Conservation (phyloP, 1,140 invertebrate species). For the Thereuonema tuberculata region DNA sequence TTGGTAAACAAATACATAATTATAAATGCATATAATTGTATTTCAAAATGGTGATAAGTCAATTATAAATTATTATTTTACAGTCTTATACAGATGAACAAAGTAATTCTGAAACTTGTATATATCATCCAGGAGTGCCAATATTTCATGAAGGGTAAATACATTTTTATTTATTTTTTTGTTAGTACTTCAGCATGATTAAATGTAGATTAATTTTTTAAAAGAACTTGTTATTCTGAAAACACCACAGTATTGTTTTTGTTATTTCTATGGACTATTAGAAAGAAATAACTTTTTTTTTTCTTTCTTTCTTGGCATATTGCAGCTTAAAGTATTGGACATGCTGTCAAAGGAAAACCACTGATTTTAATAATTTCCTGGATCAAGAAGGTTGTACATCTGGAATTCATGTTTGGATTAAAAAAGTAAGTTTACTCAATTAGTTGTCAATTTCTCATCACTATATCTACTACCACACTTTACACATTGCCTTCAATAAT, state of each 20-base stretch:
- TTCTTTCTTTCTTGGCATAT: too few relatives aligned
- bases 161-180: background rate
- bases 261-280: too few relatives aligned
- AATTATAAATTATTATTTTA: slow-evolving; percentile 16
- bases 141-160: slow-evolving; percentile 83
- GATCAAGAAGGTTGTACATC: slow-evolving; percentile 67
- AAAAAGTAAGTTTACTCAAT: slow-evolving; percentile 36
- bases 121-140: slow-evolving; percentile 74
- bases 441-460: background rate
- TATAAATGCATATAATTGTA: too few relatives aligned
- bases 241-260: too few relatives aligned
- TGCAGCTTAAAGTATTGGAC: slow-evolving; percentile 88
- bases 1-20: too few relatives aligned
- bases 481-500: too few relatives aligned
- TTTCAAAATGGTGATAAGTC: too few relatives aligned
- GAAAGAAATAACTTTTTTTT: too few relatives aligned
- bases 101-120: slow-evolving; percentile 51
- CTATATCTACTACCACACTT: background rate
- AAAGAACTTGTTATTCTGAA: too few relatives aligned
- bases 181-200: slow-evolving; percentile 7
- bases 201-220: too few relatives aligned
- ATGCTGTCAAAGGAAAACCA: slow-evolving; percentile 84
- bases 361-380: slow-evolving; percentile 83
- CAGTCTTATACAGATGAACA: slow-evolving; percentile 52
- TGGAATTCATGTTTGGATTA: slow-evolving; percentile 75